Conservation (phyloP, 2,797 vertebrate genomes). For the Spondyliosoma cantharus region DNA sequence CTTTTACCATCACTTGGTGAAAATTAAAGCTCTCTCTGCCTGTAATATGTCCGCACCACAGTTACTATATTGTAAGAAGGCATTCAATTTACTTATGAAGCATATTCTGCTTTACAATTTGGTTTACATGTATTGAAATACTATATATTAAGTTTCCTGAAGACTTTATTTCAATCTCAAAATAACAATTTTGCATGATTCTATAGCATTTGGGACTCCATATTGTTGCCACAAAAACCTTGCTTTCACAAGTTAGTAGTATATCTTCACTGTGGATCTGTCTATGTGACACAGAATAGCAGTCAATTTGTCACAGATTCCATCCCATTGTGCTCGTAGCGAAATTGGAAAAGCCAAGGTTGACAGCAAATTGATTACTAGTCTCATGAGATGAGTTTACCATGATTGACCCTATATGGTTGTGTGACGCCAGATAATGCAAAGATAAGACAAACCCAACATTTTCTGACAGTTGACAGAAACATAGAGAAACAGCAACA, state of each 20-base stretch:
- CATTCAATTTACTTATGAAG: background rate
- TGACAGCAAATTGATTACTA: conserved; percentile 43
- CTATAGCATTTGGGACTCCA: background rate
- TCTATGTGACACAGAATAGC: background rate
- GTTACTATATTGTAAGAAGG: no score
- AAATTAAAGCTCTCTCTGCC: background rate
- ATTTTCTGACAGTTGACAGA: conserved; percentile 20
- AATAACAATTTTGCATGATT: background rate
- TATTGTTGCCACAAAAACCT: background rate
- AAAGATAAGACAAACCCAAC: conserved; percentile 24
- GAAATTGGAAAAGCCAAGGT: conserved; percentile 3
- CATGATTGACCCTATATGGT: conserved; percentile 17
- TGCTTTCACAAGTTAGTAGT: background rate
- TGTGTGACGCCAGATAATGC: conserved; percentile 34
- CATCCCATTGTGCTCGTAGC: conserved; percentile 12
- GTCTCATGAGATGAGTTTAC: conserved; percentile 12
- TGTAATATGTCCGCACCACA: background rate
- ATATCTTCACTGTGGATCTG: background rate
- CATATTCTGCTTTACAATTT: background rate
- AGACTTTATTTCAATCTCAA: background rate
- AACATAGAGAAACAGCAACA: conserved; percentile 6
- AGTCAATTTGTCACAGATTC: conserved; percentile 30
- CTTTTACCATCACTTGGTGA: conserved; percentile 7
- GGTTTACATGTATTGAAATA: background rate
- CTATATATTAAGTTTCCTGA: background rate